Percentiles rank a stretch among this genome's conserved stretches.
Evolutionary conservation across 1,140 invertebrate genomes (phyloP).

Genomic region (Phocides pigmalion): DNA sequence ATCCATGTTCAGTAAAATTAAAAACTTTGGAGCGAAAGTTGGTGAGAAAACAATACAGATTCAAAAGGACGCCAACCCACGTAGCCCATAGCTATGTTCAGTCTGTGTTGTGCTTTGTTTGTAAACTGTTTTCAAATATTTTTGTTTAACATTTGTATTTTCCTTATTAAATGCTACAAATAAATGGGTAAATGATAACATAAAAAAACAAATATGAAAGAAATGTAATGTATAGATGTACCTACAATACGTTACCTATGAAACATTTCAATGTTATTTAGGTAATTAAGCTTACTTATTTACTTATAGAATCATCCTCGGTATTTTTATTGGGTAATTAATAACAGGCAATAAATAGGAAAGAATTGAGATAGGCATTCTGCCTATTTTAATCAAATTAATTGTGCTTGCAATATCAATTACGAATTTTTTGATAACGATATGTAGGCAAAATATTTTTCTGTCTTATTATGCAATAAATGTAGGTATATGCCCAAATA

Average conservation of each 20-base stretch:
- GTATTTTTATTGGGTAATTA: not conserved
- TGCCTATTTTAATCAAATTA: too few species aligned
- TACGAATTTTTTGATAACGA: too few species aligned
- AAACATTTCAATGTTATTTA: too few species aligned
- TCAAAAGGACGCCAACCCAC: slow-evolving; percentile 48
- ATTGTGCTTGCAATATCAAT: too few species aligned
- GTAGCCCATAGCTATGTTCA: slow-evolving; percentile 66
- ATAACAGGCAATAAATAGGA: slow-evolving; percentile 5
- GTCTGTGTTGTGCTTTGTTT: slow-evolving; percentile 51
- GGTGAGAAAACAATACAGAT: slow-evolving; percentile 39
- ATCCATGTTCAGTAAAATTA: slow-evolving; percentile 23
- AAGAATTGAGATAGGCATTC: too few species aligned
- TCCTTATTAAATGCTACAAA: slow-evolving; percentile 2
- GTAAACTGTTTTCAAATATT: slow-evolving; percentile 32
- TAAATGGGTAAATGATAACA: not conserved
- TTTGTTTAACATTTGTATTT: slow-evolving; percentile 24
- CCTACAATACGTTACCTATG: too few species aligned
- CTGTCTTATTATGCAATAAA: too few species aligned
- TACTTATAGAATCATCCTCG: not conserved
- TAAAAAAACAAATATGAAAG: not conserved
- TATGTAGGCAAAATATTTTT: too few species aligned
- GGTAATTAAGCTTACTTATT: too few species aligned
- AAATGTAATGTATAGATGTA: too few species aligned
- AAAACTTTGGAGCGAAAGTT: slow-evolving; percentile 32
- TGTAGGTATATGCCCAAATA: too few species aligned